Conservation (phyloP, 2,113 vertebrate species). For the Microcebus griseorufus region DNA sequence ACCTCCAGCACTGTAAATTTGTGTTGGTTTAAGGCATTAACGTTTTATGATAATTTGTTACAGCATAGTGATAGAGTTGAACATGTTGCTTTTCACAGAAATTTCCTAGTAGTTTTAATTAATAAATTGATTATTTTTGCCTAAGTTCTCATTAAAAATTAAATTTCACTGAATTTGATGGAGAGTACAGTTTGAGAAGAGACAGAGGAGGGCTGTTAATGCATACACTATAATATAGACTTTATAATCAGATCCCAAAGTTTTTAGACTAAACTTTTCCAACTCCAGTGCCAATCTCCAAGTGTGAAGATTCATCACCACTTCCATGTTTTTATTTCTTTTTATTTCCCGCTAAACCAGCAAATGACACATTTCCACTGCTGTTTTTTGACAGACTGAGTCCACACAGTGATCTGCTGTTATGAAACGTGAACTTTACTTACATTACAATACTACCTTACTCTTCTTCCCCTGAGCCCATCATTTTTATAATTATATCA, state of each 20-base stretch:
- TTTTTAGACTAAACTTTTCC: not conserved
- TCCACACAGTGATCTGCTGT: not conserved
- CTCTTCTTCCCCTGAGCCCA: not conserved
- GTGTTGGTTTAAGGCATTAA: not conserved
- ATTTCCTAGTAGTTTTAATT: not conserved
- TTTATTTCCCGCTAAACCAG: not conserved
- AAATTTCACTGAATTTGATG: not conserved
- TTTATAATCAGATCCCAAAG: not conserved
- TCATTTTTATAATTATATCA: not conserved
- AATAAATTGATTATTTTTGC: not conserved
- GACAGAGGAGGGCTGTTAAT: no score
- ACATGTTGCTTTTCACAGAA: not conserved
- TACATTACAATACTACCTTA: not conserved
- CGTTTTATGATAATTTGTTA: not conserved
- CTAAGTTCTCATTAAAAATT: not conserved
- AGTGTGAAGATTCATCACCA: not conserved
- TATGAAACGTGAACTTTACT: not conserved
- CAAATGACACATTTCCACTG: not conserved
- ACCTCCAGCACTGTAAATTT: not conserved
- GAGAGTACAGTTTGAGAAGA: not conserved
- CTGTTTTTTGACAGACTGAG: not conserved
- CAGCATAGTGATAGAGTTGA: no score
- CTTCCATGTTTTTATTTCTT: not conserved
- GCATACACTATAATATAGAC: not conserved
- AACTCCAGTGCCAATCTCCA: not conserved